phyloP scores from a whole-genome alignment of 2,888 invertebrate species.

The Spodoptera exigua region DNA sequence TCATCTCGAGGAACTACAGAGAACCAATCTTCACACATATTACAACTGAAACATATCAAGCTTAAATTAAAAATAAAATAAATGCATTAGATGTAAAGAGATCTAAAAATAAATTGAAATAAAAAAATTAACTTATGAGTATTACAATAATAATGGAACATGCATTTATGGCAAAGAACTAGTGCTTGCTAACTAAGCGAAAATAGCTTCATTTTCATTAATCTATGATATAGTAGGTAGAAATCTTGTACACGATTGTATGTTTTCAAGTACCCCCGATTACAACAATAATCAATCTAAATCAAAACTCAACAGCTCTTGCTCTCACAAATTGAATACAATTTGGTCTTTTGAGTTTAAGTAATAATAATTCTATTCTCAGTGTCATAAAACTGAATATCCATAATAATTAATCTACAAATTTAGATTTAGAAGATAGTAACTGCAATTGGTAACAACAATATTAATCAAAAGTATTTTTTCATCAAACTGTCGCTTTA shows the following conservation, averaged over 20 bases:
- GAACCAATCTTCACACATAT: slow-evolving; percentile 70
- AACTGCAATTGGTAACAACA: slow-evolving; percentile 88
- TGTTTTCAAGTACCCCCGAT: slow-evolving; percentile 44
- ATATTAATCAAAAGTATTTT: slow-evolving; percentile 76
- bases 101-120: slow-evolving; percentile 87
- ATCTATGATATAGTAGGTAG: slow-evolving; percentile 74
- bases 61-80: slow-evolving; percentile 82
- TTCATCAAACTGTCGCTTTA: slow-evolving; percentile 55
- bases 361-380: slow-evolving; percentile 35
- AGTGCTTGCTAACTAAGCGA: slow-evolving; percentile 87
- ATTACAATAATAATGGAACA: slow-evolving; percentile 89
- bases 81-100: slow-evolving; percentile 89
- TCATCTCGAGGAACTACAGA: slow-evolving; percentile 78
- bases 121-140: slow-evolving; percentile 87
- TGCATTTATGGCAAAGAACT: slow-evolving; percentile 89
- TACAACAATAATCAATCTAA: slow-evolving; percentile 46
- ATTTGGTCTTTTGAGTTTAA: slow-evolving; percentile 41
- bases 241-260: slow-evolving; percentile 63
- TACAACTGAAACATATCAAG: slow-evolving; percentile 70
- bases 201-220: slow-evolving; percentile 86
- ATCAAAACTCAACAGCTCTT: slow-evolving; percentile 35
- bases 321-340: slow-evolving; percentile 41
- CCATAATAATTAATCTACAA: slow-evolving; percentile 57
- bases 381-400: slow-evolving; percentile 46
- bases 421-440: slow-evolving; percentile 74